Evolutionary conservation across 2,888 invertebrate species (phyloP), one percentile per base, ranked within the genome.

Genomic region (Campaea margaritaria): DNA sequence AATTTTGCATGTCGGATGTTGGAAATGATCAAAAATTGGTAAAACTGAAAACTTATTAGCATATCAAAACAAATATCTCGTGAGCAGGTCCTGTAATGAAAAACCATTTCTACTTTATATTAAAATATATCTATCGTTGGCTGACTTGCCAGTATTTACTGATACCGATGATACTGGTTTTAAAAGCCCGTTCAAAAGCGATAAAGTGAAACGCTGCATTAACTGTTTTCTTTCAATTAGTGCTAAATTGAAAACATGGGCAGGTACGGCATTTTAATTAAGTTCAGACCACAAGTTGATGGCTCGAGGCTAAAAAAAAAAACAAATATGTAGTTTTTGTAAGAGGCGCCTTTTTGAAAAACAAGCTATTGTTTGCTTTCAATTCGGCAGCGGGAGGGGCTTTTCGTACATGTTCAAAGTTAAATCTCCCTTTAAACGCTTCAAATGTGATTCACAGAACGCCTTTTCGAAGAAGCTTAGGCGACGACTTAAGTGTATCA

Each of bases 401-500:
- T 81, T 81, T 74, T 77, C 78, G 81, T 85, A 85, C 79, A 85
- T 82, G 87, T 89, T 90, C 87, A 86, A 88, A 89, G 89, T 86
- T 87, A 90, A 90, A 88, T 89, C 89, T 89, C 89, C 89, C 89
- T 88, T 86, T 85, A 86, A 87, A 89, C 78, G 86, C 74, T 84
- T 77, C 77, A 83, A 87, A 85, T 86, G 87, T 89, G 89, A 90
- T 89, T 90, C 89, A 78, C 72, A 78, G 81, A 78, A 76, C 79
- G 82, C 83, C 86, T 84, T 87, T 87, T 86, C 77, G 77, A 77
- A 81, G 72, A 74, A 79, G 84, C 82, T 86, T 83, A 83, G 74
- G 68, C 72, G 72, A 67, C 62, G 73, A 76, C 78, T 79, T 77
- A 76, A 78, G 75, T 74, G 74, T 75, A 71, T 72, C 72, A 73